Percentiles rank a stretch among this genome's conserved stretches.
Conservation (phyloP, 1,140 invertebrate genomes). For the Sminthurinus signatus region DNA sequence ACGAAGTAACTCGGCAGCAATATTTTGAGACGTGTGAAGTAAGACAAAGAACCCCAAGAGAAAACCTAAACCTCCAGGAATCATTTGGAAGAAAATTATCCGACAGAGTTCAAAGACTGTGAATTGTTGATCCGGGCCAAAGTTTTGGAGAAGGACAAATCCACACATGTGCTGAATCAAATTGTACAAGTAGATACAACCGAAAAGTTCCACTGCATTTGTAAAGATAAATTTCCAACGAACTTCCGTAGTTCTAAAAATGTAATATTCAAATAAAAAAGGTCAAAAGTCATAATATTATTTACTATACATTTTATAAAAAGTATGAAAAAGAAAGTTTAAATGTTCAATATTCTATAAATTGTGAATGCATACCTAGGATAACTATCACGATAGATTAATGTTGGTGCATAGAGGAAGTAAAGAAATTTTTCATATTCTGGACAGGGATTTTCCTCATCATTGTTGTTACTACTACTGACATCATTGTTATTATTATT, state of each 20-base stretch:
- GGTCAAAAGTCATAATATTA: too few species aligned
- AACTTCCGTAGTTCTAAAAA: slow-evolving; percentile 58
- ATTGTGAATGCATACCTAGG: slow-evolving; percentile 35
- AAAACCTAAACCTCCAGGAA: slow-evolving; percentile 66
- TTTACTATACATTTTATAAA: too few species aligned
- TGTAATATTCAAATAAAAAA: too few species aligned
- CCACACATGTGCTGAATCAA: slow-evolving; percentile 71
- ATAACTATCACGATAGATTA: slow-evolving; percentile 42
- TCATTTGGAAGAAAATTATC: slow-evolving; percentile 62
- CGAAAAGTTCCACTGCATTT: slow-evolving; percentile 64
- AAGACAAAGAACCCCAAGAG: slow-evolving; percentile 76
- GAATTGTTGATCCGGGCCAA: slow-evolving; percentile 48
- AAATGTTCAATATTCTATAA: too few species aligned
- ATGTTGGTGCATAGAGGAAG: slow-evolving; percentile 41
- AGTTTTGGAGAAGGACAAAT: slow-evolving; percentile 62
- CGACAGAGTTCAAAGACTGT: slow-evolving; percentile 51
- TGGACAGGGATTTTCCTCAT: too few species aligned
- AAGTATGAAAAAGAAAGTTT: too few species aligned
- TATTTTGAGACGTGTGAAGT: slow-evolving; percentile 81
- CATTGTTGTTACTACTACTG: too few species aligned
- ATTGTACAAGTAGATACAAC: slow-evolving; percentile 67
- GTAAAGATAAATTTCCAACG: slow-evolving; percentile 65
- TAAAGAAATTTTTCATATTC: slow-evolving; percentile 32
- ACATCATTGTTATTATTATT: too few species aligned
- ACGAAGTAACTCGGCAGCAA: slow-evolving; percentile 73